These are phyloP conservation scores for Drosophila mojavensis DNA, from an alignment of 1,140 invertebrate species.

Conservation along the genomic window DNA sequence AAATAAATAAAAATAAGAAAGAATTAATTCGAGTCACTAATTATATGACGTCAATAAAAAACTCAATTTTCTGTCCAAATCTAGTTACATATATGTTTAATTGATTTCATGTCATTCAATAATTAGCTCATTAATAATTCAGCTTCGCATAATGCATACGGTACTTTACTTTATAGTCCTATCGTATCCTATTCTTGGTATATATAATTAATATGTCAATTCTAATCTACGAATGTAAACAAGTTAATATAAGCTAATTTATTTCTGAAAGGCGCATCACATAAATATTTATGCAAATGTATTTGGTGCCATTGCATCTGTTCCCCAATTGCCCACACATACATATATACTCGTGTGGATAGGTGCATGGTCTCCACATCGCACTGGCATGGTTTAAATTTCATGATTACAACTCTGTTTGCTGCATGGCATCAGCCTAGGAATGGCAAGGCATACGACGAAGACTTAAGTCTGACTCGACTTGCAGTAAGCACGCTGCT, in stretches of 20 bases:
- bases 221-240: neutral
- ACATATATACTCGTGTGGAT: conserved; percentile 10
- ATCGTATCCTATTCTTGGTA: too few species aligned
- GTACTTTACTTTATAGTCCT: too few species aligned
- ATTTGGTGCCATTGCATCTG: conserved; percentile 1
- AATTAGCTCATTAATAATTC: too few species aligned
- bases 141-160: too few species aligned
- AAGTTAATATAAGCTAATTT: conserved; percentile 37
- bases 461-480: conserved; percentile 53
- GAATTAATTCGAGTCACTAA: too few species aligned
- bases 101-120: too few species aligned
- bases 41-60: too few species aligned
- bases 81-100: too few species aligned
- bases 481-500: conserved; percentile 58
- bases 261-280: conserved; percentile 41
- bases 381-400: conserved; percentile 55
- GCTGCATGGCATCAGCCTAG: conserved; percentile 56
- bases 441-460: conserved; percentile 51
- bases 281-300: conserved; percentile 18
- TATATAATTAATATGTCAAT: too few species aligned
- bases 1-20: too few species aligned
- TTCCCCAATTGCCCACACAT: conserved; percentile 20
- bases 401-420: conserved; percentile 49
- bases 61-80: too few species aligned
- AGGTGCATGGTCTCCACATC: conserved; percentile 1